Conservation (phyloP, 1,140 invertebrate genomes). For the Euwallacea similis region DNA sequence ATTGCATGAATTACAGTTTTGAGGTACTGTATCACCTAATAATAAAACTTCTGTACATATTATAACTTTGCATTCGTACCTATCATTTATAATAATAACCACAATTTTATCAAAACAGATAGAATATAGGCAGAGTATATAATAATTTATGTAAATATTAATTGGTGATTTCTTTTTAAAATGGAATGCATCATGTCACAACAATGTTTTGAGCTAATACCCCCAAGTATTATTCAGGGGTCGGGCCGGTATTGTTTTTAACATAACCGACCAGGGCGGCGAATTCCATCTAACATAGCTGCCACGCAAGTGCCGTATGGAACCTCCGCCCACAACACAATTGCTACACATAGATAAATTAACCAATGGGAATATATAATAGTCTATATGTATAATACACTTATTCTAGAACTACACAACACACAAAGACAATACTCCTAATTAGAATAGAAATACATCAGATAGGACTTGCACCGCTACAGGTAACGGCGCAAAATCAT, state of each 20-base stretch:
- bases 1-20: conserved; percentile 57
- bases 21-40: conserved; percentile 57
- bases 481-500: conserved; percentile 37
- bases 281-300: conserved; percentile 27
- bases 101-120: conserved; percentile 56
- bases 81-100: conserved; percentile 54
- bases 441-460: conserved; percentile 47
- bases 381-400: conserved; percentile 51
- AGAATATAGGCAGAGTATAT: conserved; percentile 55
- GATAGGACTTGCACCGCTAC: conserved; percentile 40
- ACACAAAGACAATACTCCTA: conserved; percentile 55
- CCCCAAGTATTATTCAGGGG: conserved; percentile 37
- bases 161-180: conserved; percentile 51
- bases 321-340: conserved; percentile 51
- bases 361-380: conserved; percentile 54
- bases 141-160: conserved; percentile 52
- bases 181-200: conserved; percentile 57
- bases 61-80: conserved; percentile 52
- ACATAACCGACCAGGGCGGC: conserved; percentile 43
- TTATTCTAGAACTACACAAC: conserved; percentile 55
- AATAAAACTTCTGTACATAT: conserved; percentile 56
- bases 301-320: conserved; percentile 20
- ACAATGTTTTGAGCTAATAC: conserved; percentile 56
- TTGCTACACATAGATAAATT: conserved; percentile 55
- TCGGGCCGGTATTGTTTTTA: conserved; percentile 43